phyloP scores from a whole-genome alignment of 2,797 vertebrate species.

The Coluber constrictor region DNA sequence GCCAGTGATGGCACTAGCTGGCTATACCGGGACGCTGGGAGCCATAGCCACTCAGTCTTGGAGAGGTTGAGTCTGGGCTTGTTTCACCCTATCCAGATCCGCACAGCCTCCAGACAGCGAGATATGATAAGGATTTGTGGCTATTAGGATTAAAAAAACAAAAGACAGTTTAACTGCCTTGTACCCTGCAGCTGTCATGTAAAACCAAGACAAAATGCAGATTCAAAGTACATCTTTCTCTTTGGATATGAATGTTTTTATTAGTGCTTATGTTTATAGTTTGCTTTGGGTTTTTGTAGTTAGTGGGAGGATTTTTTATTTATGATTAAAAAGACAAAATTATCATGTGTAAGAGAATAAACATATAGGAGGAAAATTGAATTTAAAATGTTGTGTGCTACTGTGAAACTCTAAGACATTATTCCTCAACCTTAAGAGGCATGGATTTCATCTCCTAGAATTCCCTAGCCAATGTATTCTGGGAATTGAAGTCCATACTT shows the following conservation, averaged over 20 bases:
- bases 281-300: neutral
- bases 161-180: neutral
- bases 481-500: neutral
- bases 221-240: neutral
- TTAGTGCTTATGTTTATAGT: neutral
- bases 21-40: too few species aligned
- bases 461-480: neutral
- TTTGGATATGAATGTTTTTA: neutral
- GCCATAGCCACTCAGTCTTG: too few species aligned
- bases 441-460: neutral
- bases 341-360: neutral
- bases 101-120: too few species aligned
- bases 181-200: neutral
- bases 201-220: neutral
- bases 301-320: neutral
- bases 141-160: neutral
- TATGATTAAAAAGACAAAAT: neutral
- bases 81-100: too few species aligned
- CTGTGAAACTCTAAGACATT: neutral
- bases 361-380: neutral
- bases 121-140: neutral
- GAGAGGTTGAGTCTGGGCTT: too few species aligned
- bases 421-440: neutral
- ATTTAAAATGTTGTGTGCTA: neutral
- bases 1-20: too few species aligned